Conservation (phyloP, 2,888 invertebrate species). For the Caenorhabditis sulstoni region DNA sequence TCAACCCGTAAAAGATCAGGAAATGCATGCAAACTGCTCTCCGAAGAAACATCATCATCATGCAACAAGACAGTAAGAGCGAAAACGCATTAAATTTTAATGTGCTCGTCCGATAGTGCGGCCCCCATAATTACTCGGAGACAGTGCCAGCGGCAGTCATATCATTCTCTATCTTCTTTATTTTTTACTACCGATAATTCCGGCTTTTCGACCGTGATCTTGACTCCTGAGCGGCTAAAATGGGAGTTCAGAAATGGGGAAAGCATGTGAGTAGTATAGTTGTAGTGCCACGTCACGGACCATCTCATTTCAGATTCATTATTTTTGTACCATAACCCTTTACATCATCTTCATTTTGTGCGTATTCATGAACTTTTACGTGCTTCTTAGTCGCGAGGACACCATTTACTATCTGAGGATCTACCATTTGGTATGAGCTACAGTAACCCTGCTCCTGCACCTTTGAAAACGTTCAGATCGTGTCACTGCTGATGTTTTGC, state of each 20-base stretch:
- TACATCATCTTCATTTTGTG: conserved; percentile 75
- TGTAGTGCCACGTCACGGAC: neutral
- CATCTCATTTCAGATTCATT: conserved; percentile 69
- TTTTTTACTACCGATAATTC: conserved; percentile 29
- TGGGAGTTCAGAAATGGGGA: conserved; percentile 45
- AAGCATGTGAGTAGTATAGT: conserved; percentile 31
- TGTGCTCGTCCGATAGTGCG: conserved; percentile 31
- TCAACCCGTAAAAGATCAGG: conserved; percentile 38
- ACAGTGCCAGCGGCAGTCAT: conserved; percentile 27
- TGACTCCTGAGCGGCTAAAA: conserved; percentile 3
- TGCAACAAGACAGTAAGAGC: conserved; percentile 42
- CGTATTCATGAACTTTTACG: conserved; percentile 77
- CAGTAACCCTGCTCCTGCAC: conserved; percentile 4
- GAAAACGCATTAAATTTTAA: conserved; percentile 50
- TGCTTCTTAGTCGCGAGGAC: conserved; percentile 73
- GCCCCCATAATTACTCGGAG: conserved; percentile 44
- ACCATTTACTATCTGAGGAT: conserved; percentile 77
- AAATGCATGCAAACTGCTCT: conserved; percentile 21
- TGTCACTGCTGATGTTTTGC: conserved; percentile 74
- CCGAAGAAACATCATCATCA: conserved; percentile 46
- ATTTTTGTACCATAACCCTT: conserved; percentile 66
- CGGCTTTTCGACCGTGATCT: conserved; percentile 25
- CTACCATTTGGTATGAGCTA: conserved; percentile 72
- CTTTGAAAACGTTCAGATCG: conserved; percentile 71
- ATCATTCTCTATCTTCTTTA: conserved; percentile 39